Evolutionary conservation across 2,113 vertebrate genomes (phyloP).

Genomic region (mouse (Mus musculus)): DNA sequence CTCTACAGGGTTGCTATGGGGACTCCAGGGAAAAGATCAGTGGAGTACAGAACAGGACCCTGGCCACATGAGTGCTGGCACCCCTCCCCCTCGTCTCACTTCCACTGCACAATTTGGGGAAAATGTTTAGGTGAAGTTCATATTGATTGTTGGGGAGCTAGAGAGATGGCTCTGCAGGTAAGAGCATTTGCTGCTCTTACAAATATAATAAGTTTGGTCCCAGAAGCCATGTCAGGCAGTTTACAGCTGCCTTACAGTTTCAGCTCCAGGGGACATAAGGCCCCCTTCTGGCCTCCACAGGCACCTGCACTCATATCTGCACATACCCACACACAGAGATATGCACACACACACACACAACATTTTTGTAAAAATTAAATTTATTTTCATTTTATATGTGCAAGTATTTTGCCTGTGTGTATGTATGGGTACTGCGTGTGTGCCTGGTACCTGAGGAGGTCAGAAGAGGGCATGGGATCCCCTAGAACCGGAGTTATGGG

Average conservation of each 20-base stretch:
- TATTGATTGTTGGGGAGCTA: neutral
- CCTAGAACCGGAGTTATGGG: neutral
- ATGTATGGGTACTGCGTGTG: neutral
- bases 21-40: neutral
- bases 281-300: neutral
- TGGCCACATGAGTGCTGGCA: too few relatives aligned
- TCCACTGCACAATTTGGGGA: neutral
- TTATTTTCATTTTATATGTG: neutral
- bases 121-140: neutral
- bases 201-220: neutral
- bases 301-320: neutral
- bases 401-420: neutral
- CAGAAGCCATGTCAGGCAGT: neutral
- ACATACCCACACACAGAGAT: neutral
- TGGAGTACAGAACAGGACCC: neutral
- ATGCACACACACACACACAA: neutral
- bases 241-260: neutral
- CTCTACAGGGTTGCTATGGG: neutral
- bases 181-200: neutral
- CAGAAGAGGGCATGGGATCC: neutral
- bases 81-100: neutral
- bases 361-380: neutral
- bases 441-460: neutral
- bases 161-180: neutral
- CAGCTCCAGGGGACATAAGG: neutral